A percentile compares a stretch with the other conserved stretches of the same genome.
Evolutionary conservation across 1,140 invertebrate genomes (phyloP).

Genomic region (Heterodera carotae): DNA sequence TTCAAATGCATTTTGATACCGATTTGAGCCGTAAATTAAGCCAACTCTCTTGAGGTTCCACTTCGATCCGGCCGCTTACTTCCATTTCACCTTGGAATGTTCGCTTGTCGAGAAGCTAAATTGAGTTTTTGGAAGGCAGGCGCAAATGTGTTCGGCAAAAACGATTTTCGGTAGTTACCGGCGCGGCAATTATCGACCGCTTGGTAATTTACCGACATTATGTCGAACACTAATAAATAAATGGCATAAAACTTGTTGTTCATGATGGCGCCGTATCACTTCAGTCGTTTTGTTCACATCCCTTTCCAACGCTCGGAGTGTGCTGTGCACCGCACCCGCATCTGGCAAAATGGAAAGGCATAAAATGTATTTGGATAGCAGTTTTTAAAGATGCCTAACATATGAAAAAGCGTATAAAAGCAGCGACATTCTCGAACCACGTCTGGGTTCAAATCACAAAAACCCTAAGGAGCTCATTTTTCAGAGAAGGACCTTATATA

Average conservation of each 20-base stretch:
- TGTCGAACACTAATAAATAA: background rate
- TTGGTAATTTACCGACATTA: no score
- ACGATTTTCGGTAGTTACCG: no score
- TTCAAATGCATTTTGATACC: background rate
- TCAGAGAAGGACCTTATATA: no score
- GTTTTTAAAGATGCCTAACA: no score
- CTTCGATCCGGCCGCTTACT: constrained; percentile 61
- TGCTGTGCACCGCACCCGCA: constrained; percentile 59
- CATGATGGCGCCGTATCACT: constrained; percentile 56
- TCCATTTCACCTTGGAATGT: constrained; percentile 64
- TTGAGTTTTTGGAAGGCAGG: background rate
- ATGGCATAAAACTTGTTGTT: constrained; percentile 43
- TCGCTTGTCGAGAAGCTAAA: constrained; percentile 56
- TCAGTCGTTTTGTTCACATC: constrained; percentile 65
- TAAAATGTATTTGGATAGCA: no score
- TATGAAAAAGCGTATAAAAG: no score
- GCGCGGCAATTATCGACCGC: no score
- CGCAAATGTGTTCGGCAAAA: no score
- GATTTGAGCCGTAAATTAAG: constrained; percentile 60
- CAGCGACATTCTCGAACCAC: no score
- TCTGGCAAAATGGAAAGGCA: constrained; percentile 42
- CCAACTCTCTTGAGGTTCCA: constrained; percentile 62
- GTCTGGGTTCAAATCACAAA: no score
- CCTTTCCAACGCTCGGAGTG: constrained; percentile 51
- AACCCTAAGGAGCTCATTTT: no score